Base-by-base conservation (phyloP, 2,797 vertebrate genomes). In the Coranthus polyacanthus region DNA sequence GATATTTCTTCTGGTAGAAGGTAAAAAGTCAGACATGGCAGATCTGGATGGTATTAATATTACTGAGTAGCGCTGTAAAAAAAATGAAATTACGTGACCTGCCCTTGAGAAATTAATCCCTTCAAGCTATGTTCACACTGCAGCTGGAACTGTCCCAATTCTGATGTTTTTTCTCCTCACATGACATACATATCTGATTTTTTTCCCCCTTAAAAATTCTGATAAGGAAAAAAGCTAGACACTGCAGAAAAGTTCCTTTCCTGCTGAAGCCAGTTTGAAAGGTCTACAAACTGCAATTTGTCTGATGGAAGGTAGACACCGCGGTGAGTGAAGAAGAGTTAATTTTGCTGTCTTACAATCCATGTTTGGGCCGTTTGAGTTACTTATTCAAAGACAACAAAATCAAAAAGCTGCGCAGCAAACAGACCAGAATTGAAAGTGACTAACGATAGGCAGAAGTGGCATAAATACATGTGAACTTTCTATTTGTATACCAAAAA, bases 101-200 rank as follows among this genome's bases (percentile, higher is more conserved):
- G 67, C 46, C 50, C 49, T 6, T 43, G 36, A 75, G 76, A 78
- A 76, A 67, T 60, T 0, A 68, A 70, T 83, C 69, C 69, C 37
- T 53, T 24, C 36, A 26, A 61, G 56, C 55, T 61, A 64, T 38
- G 42, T 46, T 71, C 58, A 53, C 44, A 32, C 16, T 38, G 50
- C 49, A 64, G 43, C 37, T 59, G 29, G n/a, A 80, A 70, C 41
- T 57, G 59, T 54, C 58, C 63, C 60, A 74, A 63, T 69, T 80
- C 38, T 70, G 38, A 59, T 44, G 3, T 7, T 29, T 54, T 41
- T 57, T 43, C 32, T 55, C 20, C 37, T 64, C 44, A 21, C 13
- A 50, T 41, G 61, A 61, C 59, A 72, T 38, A 58, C 61, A 52
- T 50, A 24, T 63, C 26, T 0, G 60, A 64, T 42, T 57, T 32